Base-by-base conservation (phyloP, 2,888 invertebrate genomes). In the Yponomeuta plumbellus region DNA sequence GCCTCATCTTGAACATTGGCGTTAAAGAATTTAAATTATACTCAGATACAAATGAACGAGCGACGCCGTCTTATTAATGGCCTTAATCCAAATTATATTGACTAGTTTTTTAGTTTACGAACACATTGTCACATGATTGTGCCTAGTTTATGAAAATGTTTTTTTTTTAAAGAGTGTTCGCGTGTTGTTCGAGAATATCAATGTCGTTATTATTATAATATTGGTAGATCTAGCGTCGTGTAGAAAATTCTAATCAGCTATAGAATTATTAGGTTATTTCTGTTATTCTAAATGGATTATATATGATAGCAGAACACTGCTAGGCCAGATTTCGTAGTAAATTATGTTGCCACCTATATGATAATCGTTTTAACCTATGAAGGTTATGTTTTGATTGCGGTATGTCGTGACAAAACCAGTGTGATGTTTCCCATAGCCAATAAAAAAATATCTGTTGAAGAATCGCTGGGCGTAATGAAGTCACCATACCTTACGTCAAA, bases 1-100 rank as follows among this genome's bases (percentile, higher is more conserved):
- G 85, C 84, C 85, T 90, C 90, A 91, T 91, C 91, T 91, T 88
- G 85, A 90, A 90, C 91, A 91, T 90, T 90, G 90, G 91, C 91
- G 91, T 90, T 90, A 91, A 91, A 91, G 90, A 90, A 90, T 90
- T 91, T 91, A 91, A 91, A 90, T 91, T 91, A 90, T 91, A 89
- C 83, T 80, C 86, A 80, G 90, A 89, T 90, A 91, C 91, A 91
- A 91, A 91, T 90, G 89, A 88, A 90, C 88, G 84, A 80, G 83
- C 85, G 80, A 88, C 84, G 83, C 77, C 80, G 80, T 74, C 84
- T 88, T 88, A 89, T 90, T 90, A 90, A 91, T 90, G 83, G 78
- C 87, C 75, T 83, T 89, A 91, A 91, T 91, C 89, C 88, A 84
- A 88, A 86, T 87, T 86, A 86, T 89, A 86, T 86, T 83, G 85